Evolutionary conservation across 2,888 invertebrate species (phyloP).

Genomic region (Nephrocerus scutellatus): DNA sequence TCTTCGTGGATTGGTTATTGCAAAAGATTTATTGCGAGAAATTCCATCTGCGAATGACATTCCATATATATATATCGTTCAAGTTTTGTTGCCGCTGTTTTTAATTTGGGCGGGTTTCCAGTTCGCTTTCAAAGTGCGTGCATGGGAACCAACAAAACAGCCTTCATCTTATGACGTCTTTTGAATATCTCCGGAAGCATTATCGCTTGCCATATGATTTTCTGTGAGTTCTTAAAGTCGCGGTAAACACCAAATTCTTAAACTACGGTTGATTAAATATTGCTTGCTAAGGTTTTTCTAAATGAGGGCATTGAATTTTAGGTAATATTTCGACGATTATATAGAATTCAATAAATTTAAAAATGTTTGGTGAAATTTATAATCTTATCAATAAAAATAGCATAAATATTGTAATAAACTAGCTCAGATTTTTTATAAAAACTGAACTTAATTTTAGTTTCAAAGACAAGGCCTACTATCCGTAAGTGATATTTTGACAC

Average conservation of each 20-base stretch:
- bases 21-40: constrained; percentile 60
- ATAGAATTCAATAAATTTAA: too few species aligned
- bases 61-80: constrained; percentile 49
- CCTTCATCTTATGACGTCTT: constrained; percentile 55
- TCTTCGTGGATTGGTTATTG: constrained; percentile 69
- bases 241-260: constrained; percentile 43
- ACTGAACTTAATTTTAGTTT: too few species aligned
- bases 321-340: too few species aligned
- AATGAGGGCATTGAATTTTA: too few species aligned
- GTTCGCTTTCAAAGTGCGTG: constrained; percentile 55
- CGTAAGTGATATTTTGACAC: too few species aligned
- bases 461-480: too few species aligned
- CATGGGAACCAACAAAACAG: constrained; percentile 61
- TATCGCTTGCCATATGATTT: constrained; percentile 56
- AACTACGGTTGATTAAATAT: constrained; percentile 57
- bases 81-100: constrained; percentile 58
- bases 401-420: too few species aligned
- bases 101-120: constrained; percentile 48
- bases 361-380: too few species aligned
- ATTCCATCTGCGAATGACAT: constrained; percentile 79
- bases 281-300: too few species aligned
- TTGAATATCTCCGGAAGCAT: constrained; percentile 65
- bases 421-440: too few species aligned
- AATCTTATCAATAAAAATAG: too few species aligned
- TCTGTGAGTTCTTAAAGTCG: constrained; percentile 56